phyloP scores from a whole-genome alignment of 2,113 vertebrate genomes.

The Hymenochirus boettgeri region DNA sequence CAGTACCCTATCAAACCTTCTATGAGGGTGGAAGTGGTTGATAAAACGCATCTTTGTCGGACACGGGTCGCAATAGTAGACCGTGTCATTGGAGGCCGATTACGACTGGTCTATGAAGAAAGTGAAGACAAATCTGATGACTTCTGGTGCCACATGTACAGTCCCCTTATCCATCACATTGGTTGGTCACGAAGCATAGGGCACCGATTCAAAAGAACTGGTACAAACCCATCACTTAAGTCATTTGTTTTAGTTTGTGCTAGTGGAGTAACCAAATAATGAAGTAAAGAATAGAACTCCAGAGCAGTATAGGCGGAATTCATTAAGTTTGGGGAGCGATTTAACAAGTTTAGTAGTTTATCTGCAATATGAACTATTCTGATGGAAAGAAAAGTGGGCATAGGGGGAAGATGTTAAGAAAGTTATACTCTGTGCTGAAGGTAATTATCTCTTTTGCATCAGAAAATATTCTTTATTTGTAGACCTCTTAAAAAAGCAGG shows the following conservation, averaged over 20 bases:
- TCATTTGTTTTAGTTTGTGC: too few species aligned
- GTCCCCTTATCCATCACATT: constrained; percentile 90
- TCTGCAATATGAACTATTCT: too few species aligned
- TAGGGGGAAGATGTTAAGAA: too few species aligned
- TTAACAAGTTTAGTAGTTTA: too few species aligned
- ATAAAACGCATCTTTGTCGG: constrained; percentile 93
- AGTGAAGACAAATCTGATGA: constrained; percentile 90
- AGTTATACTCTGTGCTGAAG: too few species aligned
- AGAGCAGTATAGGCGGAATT: too few species aligned
- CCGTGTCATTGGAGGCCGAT: constrained; percentile 86
- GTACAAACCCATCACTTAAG: too few species aligned
- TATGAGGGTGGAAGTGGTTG: constrained; percentile 96
- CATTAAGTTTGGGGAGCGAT: too few species aligned
- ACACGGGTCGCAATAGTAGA: constrained; percentile 92
- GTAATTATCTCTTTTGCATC: background rate
- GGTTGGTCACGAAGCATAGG: constrained; percentile 97
- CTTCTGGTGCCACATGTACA: constrained; percentile 99
- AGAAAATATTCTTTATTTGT: constrained; percentile 18
- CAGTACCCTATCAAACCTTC: constrained; percentile 94
- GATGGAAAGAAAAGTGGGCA: too few species aligned
- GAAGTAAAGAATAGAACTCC: too few species aligned
- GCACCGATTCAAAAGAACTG: constrained; percentile 94
- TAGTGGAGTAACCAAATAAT: too few species aligned
- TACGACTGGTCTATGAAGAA: constrained; percentile 90
- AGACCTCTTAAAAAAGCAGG: constrained; percentile 93